Evolutionary conservation across 2,113 vertebrate genomes (phyloP), one percentile per base, ranked within the genome.

Genomic region (Ginglymostoma cirratum): DNA sequence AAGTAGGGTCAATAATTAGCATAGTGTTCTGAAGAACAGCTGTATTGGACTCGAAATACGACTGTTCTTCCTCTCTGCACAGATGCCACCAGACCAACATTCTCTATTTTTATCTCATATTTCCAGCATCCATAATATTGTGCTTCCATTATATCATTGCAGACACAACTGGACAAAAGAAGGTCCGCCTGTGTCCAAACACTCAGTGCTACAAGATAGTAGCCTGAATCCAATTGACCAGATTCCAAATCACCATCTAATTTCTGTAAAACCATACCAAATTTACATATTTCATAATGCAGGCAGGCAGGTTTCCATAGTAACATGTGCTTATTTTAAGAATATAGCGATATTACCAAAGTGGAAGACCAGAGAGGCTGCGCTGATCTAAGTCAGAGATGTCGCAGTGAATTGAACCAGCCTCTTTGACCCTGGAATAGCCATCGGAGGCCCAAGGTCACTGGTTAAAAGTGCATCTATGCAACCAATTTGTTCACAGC

Each of bases 241-340:
- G 14, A 65, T 92, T 92, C 27, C 30, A 92, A 34, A 92, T 92
- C 30, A 61, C 55, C 87, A 65, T 65, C 87, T 92, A 65, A 92
- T 65, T 92, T n/a, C 87, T 92, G 52, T 92, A 61, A 92, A 90
- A 55, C 27, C 34, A 14, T 55, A 65, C 55, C 87, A 92, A 30
- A 61, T 92, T 92, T 92, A 34, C 87, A n/a, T 92, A 61, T n/a
- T 92, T 92, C 87, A 92, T 55, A n/a, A n/a, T 92, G 87, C 87
- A 92, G 61, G 27, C 87, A 92, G 87, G 55, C 87, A 92, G 45
- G 87, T 92, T 65, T n/a, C 87, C 87, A 65, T 92, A n/a, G 87
- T 61, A 92, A 92, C 87, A 0, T 24, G 34, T 14, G 55, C 52
- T 65, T 92, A 65, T 92, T 92, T 92, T 65, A 55, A 65, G 87